Percentiles rank a stretch among this genome's conserved stretches.
Conservation (phyloP, 2,888 invertebrate genomes). For the Latrodectus elegans region DNA sequence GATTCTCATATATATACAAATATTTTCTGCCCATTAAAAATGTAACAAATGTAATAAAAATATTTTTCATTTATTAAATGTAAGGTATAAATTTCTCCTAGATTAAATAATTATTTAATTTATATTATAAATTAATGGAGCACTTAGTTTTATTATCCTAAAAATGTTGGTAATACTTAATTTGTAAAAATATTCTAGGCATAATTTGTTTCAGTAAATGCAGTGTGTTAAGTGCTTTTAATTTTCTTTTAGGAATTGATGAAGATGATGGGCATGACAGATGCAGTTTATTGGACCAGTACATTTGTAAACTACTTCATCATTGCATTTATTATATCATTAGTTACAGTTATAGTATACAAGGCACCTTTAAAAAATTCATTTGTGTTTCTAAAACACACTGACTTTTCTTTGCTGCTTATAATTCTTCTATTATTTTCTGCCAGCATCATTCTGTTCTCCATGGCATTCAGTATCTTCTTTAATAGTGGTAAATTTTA, state of each 20-base stretch:
- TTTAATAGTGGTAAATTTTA: constrained; percentile 64
- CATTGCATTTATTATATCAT: constrained; percentile 6
- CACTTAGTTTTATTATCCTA: too few species aligned
- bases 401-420: constrained; percentile 45
- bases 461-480: constrained; percentile 64
- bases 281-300: constrained; percentile 69
- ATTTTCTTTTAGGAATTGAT: constrained; percentile 66
- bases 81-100: too few species aligned
- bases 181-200: too few species aligned
- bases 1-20: too few species aligned
- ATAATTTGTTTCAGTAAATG: too few species aligned
- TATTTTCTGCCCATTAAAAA: too few species aligned
- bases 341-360: constrained; percentile 59
- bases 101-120: too few species aligned
- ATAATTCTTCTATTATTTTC: constrained; percentile 50
- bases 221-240: neutral
- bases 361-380: constrained; percentile 37
- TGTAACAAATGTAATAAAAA: too few species aligned
- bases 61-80: too few species aligned
- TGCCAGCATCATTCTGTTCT: constrained; percentile 56
- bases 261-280: constrained; percentile 71
- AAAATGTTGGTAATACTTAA: too few species aligned
- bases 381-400: constrained; percentile 14
- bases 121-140: too few species aligned
- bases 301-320: constrained; percentile 68